Evolutionary conservation across 1,140 invertebrate species (phyloP), one percentile per base, ranked within the genome.

Genomic region (Tetramorium alpestre): DNA sequence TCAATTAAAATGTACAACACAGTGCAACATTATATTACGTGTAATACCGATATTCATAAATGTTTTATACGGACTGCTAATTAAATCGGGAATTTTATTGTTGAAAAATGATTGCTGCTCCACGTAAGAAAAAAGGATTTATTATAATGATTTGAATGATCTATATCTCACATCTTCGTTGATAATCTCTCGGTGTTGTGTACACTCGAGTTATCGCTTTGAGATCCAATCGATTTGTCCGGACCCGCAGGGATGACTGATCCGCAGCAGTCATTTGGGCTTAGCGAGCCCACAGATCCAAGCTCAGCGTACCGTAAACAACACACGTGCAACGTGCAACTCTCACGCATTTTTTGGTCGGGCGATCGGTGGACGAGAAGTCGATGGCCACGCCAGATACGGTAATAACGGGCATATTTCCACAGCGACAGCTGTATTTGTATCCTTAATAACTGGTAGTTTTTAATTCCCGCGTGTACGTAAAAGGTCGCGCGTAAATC

Each of bases 401-500:
- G 7, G 13, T 44, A 25, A 41, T 44, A 54, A 47, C 44, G 41
- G n/a, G 41, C n/a, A 18, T 70, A 78, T 81, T 69, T 81, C 38
- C 47, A n/a, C 33, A 3, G 4, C 77, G 49, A 67, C n/a, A 22
- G 13, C 25, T 44, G 25, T 65, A 33, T 64, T 65, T 65, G 38
- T 49, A 70, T 69, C 16, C 28, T 41, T 54, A 41, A 69, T 44
- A 80, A 25, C 7, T 41, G 16, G 41, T 13, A 13, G 44, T 11
- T 70, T 80, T 80, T 81, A 54, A 80, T 80, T 64, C n/a, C 64
- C 16, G 25, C 10, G 33, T 22, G 72, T 16, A 6, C 44, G 7
- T 33, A 33, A 33, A 41, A 38, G n/a, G 51, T 69, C n/a, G 44
- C n/a, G 44, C 5, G 47, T 41, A 56, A 56, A 54, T 81, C 47